These are phyloP conservation scores for Arremon aurantiirostris DNA, from an alignment of 2,797 vertebrate genomes.

Conservation along the genomic window DNA sequence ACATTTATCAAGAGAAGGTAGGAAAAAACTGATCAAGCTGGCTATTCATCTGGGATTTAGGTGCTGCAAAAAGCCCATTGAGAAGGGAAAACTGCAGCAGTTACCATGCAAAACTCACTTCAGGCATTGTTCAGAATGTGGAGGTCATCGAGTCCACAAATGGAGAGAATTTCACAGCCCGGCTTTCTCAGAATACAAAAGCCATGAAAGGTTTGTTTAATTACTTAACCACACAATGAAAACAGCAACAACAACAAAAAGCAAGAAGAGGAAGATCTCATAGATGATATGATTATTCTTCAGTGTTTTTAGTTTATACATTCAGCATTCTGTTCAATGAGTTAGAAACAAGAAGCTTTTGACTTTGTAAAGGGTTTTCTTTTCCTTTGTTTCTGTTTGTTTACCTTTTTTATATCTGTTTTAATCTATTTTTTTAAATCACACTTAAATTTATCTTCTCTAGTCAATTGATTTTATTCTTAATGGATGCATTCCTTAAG, in stretches of 20 bases:
- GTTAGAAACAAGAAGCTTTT: neutral
- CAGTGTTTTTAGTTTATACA: neutral
- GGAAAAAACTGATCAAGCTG: slow-evolving; percentile 7
- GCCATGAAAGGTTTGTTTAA: neutral
- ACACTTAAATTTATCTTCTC: neutral
- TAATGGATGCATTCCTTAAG: neutral
- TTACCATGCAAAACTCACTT: neutral
- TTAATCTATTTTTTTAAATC: neutral
- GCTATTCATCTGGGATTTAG: neutral
- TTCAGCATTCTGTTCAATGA: neutral
- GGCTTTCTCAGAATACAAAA: neutral
- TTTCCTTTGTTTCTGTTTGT: neutral
- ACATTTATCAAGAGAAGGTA: slow-evolving; percentile 58
- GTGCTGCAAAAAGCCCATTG: neutral
- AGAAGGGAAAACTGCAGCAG: neutral
- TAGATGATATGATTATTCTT: neutral
- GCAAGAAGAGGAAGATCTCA: neutral
- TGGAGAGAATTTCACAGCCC: neutral
- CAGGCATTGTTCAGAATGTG: neutral
- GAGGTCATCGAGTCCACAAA: neutral
- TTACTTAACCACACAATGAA: neutral
- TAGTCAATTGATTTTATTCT: neutral
- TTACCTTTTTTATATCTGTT: neutral
- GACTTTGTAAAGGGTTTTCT: neutral
- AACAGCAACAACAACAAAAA: neutral